Percentiles rank a stretch among this genome's conserved stretches.
Evolutionary conservation across 2,797 vertebrate genomes (phyloP).

Genomic region (Scomberomorus guttatus): DNA sequence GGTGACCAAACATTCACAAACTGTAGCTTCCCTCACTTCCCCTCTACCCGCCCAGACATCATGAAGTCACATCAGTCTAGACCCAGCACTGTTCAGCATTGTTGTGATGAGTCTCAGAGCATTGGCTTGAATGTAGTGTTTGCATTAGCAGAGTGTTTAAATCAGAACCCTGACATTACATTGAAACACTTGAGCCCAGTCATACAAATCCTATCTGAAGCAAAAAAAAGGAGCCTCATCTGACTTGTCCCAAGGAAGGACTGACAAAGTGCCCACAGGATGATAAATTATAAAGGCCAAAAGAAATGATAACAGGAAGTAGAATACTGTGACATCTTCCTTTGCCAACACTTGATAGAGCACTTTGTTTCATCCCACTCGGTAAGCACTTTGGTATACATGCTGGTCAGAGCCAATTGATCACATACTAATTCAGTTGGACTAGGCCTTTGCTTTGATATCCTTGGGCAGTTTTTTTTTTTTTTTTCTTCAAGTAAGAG

Average conservation of each 20-base stretch:
- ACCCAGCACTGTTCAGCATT: slow-evolving; percentile 21
- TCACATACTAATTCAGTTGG: slow-evolving; percentile 58
- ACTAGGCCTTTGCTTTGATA: slow-evolving; percentile 70
- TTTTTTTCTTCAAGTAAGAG: slow-evolving; percentile 53
- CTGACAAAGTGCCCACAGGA: slow-evolving; percentile 24
- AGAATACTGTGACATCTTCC: slow-evolving; percentile 65
- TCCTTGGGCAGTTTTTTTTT: slow-evolving; percentile 68
- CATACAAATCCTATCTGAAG: slow-evolving; percentile 39
- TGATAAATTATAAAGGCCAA: slow-evolving; percentile 40
- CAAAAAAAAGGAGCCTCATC: slow-evolving; percentile 30
- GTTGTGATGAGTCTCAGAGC: slow-evolving; percentile 12
- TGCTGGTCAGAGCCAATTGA: slow-evolving; percentile 77
- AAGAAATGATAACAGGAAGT: slow-evolving; percentile 54
- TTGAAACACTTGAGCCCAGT: slow-evolving; percentile 39
- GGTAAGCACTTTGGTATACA: slow-evolving; percentile 81
- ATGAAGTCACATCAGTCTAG: slow-evolving; percentile 19
- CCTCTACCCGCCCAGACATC: slow-evolving; percentile 13
- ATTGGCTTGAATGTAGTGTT: slow-evolving; percentile 67
- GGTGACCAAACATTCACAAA: slow-evolving; percentile 31
- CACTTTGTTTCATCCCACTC: slow-evolving; percentile 59
- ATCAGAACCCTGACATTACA: slow-evolving; percentile 25
- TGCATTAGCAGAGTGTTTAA: slow-evolving; percentile 39
- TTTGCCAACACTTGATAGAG: slow-evolving; percentile 68
- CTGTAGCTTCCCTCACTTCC: background rate
- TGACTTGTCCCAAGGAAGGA: slow-evolving; percentile 24